These are phyloP conservation scores for Stichopus horrens DNA, from an alignment of 53 echinoderm and acorn worm species.

Conservation along the genomic window DNA sequence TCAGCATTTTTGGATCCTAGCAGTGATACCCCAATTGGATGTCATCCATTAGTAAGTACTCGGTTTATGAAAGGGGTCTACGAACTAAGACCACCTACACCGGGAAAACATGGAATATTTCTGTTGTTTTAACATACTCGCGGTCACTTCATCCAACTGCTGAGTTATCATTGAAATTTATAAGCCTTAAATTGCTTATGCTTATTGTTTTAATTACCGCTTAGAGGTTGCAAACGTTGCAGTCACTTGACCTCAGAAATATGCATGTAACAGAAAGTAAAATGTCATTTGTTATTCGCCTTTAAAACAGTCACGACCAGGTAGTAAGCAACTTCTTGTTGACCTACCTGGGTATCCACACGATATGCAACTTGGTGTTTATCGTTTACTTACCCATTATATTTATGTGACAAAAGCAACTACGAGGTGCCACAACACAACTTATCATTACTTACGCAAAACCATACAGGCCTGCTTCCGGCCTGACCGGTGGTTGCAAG, in stretches of 20 bases:
- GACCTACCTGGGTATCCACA: constrained; percentile 1
- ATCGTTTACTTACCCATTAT: constrained; percentile 18
- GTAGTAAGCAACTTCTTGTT: background rate
- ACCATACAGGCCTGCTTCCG: too few species aligned
- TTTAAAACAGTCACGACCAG: constrained; percentile 21
- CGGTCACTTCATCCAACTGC: constrained; percentile 7
- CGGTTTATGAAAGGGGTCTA: constrained; percentile 57
- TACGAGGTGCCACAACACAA: background rate
- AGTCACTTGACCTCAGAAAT: background rate
- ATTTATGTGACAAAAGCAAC: background rate
- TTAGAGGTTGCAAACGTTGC: constrained; percentile 32
- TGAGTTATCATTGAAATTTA: background rate
- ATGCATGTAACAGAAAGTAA: background rate
- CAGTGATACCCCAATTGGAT: constrained; percentile 25
- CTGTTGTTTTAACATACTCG: constrained; percentile 1
- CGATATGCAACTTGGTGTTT: constrained; percentile 23
- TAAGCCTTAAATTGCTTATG: constrained; percentile 11
- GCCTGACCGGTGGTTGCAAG: too few species aligned
- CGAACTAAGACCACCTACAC: constrained; percentile 48
- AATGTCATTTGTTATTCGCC: background rate
- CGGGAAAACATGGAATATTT: constrained; percentile 52
- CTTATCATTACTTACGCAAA: background rate
- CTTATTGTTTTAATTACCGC: constrained; percentile 23
- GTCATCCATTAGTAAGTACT: constrained; percentile 43
- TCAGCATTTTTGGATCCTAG: constrained; percentile 1